Conservation (phyloP, 2,113 vertebrate species). For the Perognathus longimembris region DNA sequence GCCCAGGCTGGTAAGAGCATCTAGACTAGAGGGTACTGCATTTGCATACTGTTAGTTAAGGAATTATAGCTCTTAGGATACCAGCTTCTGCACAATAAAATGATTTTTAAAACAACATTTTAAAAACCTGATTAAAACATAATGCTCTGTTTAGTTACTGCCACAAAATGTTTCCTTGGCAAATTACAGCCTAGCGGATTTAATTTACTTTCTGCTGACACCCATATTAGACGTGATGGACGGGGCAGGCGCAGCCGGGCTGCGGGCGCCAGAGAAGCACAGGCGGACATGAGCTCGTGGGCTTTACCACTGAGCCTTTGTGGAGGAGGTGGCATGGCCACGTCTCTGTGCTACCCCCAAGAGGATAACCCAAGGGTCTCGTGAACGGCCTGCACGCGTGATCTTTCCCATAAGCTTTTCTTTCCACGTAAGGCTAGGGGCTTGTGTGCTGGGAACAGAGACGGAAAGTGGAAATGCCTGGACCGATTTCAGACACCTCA, state of each 20-base stretch:
- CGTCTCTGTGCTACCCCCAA: not conserved
- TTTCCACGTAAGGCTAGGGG: not conserved
- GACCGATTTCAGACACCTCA: not conserved
- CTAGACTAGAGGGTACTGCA: constrained; percentile 28
- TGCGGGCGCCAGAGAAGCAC: not conserved
- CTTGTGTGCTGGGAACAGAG: not conserved
- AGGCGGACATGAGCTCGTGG: not conserved
- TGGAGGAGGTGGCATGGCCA: not conserved
- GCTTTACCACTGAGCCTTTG: not conserved
- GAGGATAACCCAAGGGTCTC: not conserved
- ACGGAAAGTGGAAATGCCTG: not conserved
- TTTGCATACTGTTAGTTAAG: constrained; percentile 64
- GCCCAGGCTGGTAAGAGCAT: constrained; percentile 1
- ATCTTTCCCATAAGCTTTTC: not conserved
- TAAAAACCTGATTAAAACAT: constrained; percentile 61
- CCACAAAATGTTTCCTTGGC: constrained; percentile 53
- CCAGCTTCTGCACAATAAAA: constrained; percentile 56
- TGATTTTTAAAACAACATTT: constrained; percentile 74
- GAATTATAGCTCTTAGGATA: constrained; percentile 37
- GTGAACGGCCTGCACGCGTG: not conserved
- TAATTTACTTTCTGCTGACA: constrained; percentile 68
- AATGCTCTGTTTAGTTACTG: constrained; percentile 70
- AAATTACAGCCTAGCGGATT: constrained; percentile 65
- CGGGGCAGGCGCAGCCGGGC: not conserved
- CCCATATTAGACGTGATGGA: not conserved